Percentiles rank a stretch among this genome's conserved stretches.
Evolutionary conservation across 2,888 invertebrate species (phyloP).

Genomic region (Synanthedon formicaeformis): DNA sequence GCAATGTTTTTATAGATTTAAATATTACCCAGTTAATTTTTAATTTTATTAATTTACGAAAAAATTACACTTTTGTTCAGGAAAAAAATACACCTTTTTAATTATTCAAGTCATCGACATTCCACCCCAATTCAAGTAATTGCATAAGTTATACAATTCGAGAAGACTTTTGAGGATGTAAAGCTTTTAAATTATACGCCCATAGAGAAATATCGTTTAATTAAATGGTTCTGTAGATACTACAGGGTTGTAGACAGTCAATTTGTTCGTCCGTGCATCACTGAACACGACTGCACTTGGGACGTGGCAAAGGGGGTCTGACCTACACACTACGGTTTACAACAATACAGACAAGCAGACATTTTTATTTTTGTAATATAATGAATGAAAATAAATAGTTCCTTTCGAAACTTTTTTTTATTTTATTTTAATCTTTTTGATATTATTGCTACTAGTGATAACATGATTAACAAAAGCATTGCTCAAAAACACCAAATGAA

Average conservation of each 20-base stretch:
- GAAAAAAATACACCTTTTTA: slow-evolving; percentile 30
- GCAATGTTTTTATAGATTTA: slow-evolving; percentile 3
- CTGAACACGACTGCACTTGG: slow-evolving; percentile 6
- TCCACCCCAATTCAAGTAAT: too few species aligned
- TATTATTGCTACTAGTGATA: too few species aligned
- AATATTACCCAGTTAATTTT: too few species aligned
- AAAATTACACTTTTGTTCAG: slow-evolving; percentile 12
- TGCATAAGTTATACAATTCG: slow-evolving; percentile 61
- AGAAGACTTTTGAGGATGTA: slow-evolving; percentile 58
- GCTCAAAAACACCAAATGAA: too few species aligned
- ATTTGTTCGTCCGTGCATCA: slow-evolving; percentile 64
- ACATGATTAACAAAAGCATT: too few species aligned
- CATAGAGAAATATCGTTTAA: slow-evolving; percentile 38
- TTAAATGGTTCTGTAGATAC: slow-evolving; percentile 51
- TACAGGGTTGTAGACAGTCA: slow-evolving; percentile 47
- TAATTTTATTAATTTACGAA: not conserved
- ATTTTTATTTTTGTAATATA: not conserved
- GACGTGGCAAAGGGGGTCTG: not conserved
- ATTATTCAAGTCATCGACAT: too few species aligned
- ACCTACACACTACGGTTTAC: not conserved
- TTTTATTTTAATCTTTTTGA: too few species aligned
- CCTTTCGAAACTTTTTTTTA: too few species aligned
- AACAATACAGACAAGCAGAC: not conserved
- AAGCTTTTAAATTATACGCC: slow-evolving; percentile 58
- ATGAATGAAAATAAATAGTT: too few species aligned